phyloP scores from a whole-genome alignment of 2,888 invertebrate genomes.

The Drosophila kambysellisi region DNA sequence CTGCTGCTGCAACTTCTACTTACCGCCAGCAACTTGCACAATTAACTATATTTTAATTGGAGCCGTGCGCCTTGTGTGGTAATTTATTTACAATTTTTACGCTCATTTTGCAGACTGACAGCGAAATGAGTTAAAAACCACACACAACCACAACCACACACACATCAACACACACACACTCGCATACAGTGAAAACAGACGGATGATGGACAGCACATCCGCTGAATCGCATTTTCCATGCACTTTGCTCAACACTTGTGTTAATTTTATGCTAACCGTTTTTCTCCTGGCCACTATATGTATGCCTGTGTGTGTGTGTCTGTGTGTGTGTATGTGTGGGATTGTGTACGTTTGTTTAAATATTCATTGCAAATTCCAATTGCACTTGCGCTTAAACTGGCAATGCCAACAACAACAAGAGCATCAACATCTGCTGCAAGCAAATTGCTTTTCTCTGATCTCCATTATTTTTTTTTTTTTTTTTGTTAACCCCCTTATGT shows the following conservation, averaged over 20 bases:
- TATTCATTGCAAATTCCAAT: conserved; percentile 78
- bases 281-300: conserved; percentile 10
- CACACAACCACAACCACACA: conserved; percentile 10
- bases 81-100: conserved; percentile 69
- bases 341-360: conserved; percentile 69
- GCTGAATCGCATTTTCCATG: conserved; percentile 70
- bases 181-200: conserved; percentile 30
- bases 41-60: conserved; percentile 71
- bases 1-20: conserved; percentile 42
- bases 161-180: conserved; percentile 12
- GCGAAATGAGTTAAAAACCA: conserved; percentile 38
- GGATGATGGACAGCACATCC: conserved; percentile 47
- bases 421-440: conserved; percentile 25
- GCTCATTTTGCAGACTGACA: conserved; percentile 65
- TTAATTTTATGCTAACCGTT: conserved; percentile 70
- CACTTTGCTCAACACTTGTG: conserved; percentile 82
- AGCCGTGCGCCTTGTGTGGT: conserved; percentile 38
- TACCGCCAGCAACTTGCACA: conserved; percentile 61
- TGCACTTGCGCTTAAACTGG: conserved; percentile 76
- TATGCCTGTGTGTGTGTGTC: neutral
- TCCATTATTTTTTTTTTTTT: neutral
- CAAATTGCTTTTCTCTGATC: conserved; percentile 42
- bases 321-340: conserved; percentile 27
- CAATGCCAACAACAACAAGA: conserved; percentile 60
- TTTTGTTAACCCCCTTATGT: neutral